Conservation (phyloP, 2,113 vertebrate genomes). For the Chamaetylas fuelleborni region DNA sequence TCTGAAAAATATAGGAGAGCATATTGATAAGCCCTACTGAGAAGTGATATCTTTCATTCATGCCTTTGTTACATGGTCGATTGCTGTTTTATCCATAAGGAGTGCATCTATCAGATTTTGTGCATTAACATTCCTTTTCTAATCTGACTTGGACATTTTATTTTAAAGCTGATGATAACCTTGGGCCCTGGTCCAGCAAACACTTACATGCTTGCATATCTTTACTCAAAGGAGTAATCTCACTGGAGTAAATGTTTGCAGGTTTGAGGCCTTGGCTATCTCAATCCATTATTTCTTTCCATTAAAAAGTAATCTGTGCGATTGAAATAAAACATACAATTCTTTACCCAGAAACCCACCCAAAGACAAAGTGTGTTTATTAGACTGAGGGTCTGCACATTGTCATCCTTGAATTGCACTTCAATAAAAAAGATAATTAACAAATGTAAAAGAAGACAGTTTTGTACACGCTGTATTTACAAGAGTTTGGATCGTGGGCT, state of each 20-base stretch:
- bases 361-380: constrained; percentile 13
- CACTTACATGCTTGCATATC: neutral
- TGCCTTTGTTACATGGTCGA: neutral
- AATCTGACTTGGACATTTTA: constrained; percentile 41
- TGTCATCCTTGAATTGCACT: constrained; percentile 15
- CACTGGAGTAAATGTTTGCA: constrained; percentile 51
- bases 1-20: constrained; percentile 21
- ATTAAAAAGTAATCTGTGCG: constrained; percentile 54
- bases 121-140: constrained; percentile 63
- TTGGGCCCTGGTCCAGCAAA: neutral
- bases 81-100: neutral
- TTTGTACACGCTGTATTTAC: neutral
- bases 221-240: constrained; percentile 58
- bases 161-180: constrained; percentile 55
- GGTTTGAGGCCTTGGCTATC: constrained; percentile 51
- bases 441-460: neutral
- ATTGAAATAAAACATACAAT: constrained; percentile 53
- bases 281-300: constrained; percentile 51
- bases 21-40: neutral
- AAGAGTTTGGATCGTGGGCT: neutral
- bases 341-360: constrained; percentile 35
- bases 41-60: constrained; percentile 22
- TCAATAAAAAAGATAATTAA: constrained; percentile 20
- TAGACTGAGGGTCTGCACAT: constrained; percentile 5
- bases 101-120: constrained; percentile 40